Evolutionary conservation across 2,113 vertebrate species (phyloP).

Genomic region (Misgurnus mizolepis): DNA sequence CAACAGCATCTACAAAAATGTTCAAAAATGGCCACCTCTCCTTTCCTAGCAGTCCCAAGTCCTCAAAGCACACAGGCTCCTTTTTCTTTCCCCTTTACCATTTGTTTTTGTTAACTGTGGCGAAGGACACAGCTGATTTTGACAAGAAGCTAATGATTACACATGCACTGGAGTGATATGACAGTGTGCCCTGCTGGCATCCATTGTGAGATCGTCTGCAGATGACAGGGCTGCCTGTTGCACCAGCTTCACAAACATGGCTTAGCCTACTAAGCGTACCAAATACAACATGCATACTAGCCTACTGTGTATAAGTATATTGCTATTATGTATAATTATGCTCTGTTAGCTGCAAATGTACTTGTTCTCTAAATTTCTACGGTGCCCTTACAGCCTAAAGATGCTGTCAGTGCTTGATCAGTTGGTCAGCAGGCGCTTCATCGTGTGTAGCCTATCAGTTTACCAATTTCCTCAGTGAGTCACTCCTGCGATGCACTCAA

Average conservation of each 20-base stretch:
- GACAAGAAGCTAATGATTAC: slow-evolving; percentile 64
- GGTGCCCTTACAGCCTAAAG: neutral
- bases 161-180: slow-evolving; percentile 44
- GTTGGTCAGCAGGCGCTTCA: neutral
- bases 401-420: neutral
- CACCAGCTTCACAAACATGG: slow-evolving; percentile 70
- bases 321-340: neutral
- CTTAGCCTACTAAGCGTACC: neutral
- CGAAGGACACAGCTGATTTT: slow-evolving; percentile 76
- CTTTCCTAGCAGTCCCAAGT: neutral
- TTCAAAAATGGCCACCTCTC: neutral
- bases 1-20: neutral
- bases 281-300: slow-evolving; percentile 5
- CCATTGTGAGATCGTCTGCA: slow-evolving; percentile 71
- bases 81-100: slow-evolving; percentile 38
- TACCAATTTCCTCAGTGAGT: slow-evolving; percentile 52
- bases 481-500: slow-evolving; percentile 48
- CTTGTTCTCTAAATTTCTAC: neutral
- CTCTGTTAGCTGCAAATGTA: neutral
- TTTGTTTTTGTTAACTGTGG: slow-evolving; percentile 66
- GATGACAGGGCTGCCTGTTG: slow-evolving; percentile 75
- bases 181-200: slow-evolving; percentile 59
- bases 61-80: neutral
- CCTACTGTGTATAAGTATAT: neutral
- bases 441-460: slow-evolving; percentile 10